phyloP scores from a whole-genome alignment of 2,888 invertebrate species.

The Leptinotarsa rubiginosa region DNA sequence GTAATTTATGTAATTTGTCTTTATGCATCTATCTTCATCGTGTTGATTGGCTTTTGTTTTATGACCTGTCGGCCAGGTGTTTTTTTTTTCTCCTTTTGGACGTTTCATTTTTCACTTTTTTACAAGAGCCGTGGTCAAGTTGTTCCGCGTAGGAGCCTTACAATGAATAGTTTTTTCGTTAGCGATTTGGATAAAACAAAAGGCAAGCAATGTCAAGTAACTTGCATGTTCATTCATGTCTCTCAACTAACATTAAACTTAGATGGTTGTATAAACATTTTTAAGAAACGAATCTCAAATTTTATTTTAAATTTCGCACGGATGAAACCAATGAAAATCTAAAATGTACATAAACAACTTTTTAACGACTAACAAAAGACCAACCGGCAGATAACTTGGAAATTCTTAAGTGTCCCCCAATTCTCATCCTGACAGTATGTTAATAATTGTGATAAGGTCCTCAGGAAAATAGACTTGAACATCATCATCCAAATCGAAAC shows the following conservation, averaged over 20 bases:
- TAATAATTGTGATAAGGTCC: conserved; percentile 66
- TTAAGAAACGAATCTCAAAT: conserved; percentile 59
- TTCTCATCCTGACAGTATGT: conserved; percentile 50
- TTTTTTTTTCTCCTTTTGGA: conserved; percentile 43
- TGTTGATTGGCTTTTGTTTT: conserved; percentile 59
- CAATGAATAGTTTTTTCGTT: conserved; percentile 27
- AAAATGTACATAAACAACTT: conserved; percentile 48
- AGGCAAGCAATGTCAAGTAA: conserved; percentile 53
- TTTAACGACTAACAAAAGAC: conserved; percentile 37
- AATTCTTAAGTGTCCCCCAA: conserved; percentile 32
- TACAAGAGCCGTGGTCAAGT: conserved; percentile 40
- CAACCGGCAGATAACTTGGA: conserved; percentile 32
- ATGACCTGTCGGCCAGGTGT: conserved; percentile 41
- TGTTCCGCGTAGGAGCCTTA: conserved; percentile 21
- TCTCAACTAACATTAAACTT: conserved; percentile 49
- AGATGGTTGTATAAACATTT: conserved; percentile 54
- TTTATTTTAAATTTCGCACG: conserved; percentile 49
- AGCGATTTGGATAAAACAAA: conserved; percentile 54
- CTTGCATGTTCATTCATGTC: conserved; percentile 58
- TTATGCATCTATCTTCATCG: conserved; percentile 49
- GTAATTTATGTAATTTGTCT: conserved; percentile 62
- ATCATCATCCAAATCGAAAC: conserved; percentile 62
- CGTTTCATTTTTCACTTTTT: conserved; percentile 36
- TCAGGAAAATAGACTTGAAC: conserved; percentile 64
- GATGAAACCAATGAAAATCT: conserved; percentile 38